phyloP scores from a whole-genome alignment of 2,797 vertebrate species.

The Lithobates sylvaticus region DNA sequence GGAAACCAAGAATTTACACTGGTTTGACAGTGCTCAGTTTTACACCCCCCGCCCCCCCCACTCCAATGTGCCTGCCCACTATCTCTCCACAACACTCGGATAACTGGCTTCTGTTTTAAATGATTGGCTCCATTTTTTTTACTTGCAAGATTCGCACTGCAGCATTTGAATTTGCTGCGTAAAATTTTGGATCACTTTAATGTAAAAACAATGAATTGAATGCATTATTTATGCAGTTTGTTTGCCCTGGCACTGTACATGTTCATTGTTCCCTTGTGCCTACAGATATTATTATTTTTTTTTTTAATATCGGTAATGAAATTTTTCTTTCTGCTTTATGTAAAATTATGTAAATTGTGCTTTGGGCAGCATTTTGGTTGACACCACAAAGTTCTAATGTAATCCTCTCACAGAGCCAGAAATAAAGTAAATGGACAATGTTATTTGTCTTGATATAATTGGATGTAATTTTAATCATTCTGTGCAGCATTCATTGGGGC shows the following conservation, averaged over 20 bases:
- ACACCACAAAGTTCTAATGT: conserved; percentile 70
- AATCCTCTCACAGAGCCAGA: conserved; percentile 73
- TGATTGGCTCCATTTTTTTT: conserved; percentile 78
- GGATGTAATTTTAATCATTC: neutral
- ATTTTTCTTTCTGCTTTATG: conserved; percentile 75
- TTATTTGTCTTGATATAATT: conserved; percentile 10
- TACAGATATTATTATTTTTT: conserved; percentile 64
- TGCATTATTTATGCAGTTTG: conserved; percentile 77
- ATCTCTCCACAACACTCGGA: conserved; percentile 66
- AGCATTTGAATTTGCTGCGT: conserved; percentile 81
- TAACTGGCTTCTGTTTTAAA: conserved; percentile 84
- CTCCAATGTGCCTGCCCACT: conserved; percentile 86
- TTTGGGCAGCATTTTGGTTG: conserved; percentile 74
- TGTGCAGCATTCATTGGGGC: neutral
- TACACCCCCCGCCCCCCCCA: conserved; percentile 76
- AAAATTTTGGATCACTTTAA: conserved; percentile 77
- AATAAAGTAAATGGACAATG: conserved; percentile 76
- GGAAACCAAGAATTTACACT: conserved; percentile 96
- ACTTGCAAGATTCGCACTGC: conserved; percentile 81
- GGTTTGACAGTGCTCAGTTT: conserved; percentile 95
- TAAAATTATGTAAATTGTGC: conserved; percentile 78
- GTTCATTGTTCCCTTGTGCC: conserved; percentile 72
- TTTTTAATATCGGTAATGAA: conserved; percentile 71
- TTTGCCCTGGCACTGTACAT: conserved; percentile 59
- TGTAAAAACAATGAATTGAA: conserved; percentile 73